These are phyloP conservation scores for Delphinapterus leucas DNA, from an alignment of 2,113 vertebrate genomes.

Conservation along the genomic window DNA sequence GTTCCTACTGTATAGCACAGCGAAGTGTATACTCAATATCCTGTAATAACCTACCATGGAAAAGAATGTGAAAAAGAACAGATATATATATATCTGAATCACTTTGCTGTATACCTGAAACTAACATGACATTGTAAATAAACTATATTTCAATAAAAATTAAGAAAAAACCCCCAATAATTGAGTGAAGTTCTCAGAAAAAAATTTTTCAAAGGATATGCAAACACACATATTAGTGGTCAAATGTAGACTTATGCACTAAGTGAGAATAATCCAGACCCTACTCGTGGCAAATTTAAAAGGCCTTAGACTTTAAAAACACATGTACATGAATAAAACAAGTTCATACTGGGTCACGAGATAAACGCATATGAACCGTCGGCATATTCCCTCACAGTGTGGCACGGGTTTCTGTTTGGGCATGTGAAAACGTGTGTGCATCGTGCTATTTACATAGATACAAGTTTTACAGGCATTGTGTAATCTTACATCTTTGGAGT, in stretches of 20 bases:
- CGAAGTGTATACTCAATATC: not conserved
- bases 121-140: not conserved
- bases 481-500: not conserved
- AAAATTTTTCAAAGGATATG: not conserved
- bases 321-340: not conserved
- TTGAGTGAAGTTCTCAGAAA: not conserved
- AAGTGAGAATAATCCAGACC: not conserved
- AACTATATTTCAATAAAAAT: not conserved
- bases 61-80: not conserved
- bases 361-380: not conserved
- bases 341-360: not conserved
- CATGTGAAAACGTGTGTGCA: not conserved
- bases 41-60: not conserved
- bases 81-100: not conserved
- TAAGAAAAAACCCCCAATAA: not conserved
- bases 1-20: not conserved
- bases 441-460: not conserved
- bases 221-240: not conserved
- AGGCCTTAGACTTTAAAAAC: not conserved
- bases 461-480: not conserved
- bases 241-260: not conserved
- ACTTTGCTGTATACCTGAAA: not conserved
- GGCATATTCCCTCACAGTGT: not conserved
- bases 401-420: not conserved
- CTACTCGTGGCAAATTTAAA: not conserved